A percentile compares a stretch with the other conserved stretches of the same genome.
Conservation (phyloP, 2,888 invertebrate genomes). For the Aleiodes alternator region DNA sequence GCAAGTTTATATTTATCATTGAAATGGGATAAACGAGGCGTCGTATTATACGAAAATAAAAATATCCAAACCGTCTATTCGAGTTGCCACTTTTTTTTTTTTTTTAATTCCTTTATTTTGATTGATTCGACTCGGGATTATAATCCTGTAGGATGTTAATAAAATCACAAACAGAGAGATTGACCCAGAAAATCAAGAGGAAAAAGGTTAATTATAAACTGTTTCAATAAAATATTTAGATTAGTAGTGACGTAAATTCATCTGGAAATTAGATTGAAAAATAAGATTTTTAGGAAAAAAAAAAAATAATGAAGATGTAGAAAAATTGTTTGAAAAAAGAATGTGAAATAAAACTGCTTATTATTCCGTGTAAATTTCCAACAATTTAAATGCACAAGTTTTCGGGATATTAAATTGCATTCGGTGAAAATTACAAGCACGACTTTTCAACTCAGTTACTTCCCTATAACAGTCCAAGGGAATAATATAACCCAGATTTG, state of each 20-base stretch:
- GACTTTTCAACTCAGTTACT: conserved; percentile 49
- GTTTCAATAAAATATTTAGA: conserved; percentile 23
- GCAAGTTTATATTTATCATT: conserved; percentile 32
- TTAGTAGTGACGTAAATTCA: not conserved
- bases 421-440: conserved; percentile 41
- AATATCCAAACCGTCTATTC: conserved; percentile 2
- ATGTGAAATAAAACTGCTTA: not conserved
- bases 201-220: not conserved
- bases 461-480: conserved; percentile 55
- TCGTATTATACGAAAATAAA: conserved; percentile 26
- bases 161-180: not conserved
- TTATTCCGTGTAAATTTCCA: conserved; percentile 5
- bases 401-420: conserved; percentile 49
- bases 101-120: not conserved
- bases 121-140: conserved; percentile 15
- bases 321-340: too few species aligned
- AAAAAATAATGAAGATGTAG: not conserved
- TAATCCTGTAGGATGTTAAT: conserved; percentile 5
- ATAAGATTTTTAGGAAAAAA: conserved; percentile 8
- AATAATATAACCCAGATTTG: conserved; percentile 73
- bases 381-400: conserved; percentile 43
- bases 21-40: conserved; percentile 16
- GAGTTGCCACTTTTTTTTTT: not conserved
- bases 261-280: not conserved
- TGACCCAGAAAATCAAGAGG: conserved; percentile 12